These are phyloP conservation scores for Bellardia bayeri DNA, from an alignment of 2,888 invertebrate species.

Conservation along the genomic window DNA sequence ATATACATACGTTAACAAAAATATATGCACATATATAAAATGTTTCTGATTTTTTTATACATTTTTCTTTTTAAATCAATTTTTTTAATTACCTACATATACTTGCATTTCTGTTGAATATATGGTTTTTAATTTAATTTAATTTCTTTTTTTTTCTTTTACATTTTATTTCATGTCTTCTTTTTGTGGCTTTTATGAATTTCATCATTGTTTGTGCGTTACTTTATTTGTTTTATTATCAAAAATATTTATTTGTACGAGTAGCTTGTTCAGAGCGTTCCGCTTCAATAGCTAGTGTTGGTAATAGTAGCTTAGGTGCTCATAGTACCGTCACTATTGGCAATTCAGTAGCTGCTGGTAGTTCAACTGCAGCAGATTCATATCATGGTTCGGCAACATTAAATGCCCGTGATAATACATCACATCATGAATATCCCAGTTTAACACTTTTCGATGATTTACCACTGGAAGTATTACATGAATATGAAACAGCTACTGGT, in stretches of 20 bases:
- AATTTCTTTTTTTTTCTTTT: conserved; percentile 58
- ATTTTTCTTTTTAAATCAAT: conserved; percentile 26
- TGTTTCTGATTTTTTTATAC: conserved; percentile 64
- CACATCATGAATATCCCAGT: conserved; percentile 85
- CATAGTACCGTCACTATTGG: conserved; percentile 82
- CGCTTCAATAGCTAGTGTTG: conserved; percentile 83
- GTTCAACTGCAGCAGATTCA: conserved; percentile 73
- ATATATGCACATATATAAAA: background rate
- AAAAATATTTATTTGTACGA: conserved; percentile 57
- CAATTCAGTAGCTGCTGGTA: conserved; percentile 74
- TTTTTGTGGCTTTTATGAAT: conserved; percentile 57
- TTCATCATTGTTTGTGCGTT: conserved; percentile 48
- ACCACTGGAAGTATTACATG: conserved; percentile 83
- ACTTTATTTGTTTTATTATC: conserved; percentile 24
- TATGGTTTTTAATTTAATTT: conserved; percentile 65
- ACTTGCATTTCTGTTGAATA: conserved; percentile 20
- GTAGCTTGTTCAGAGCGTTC: conserved; percentile 84
- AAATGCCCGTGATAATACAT: conserved; percentile 81
- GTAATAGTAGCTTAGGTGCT: conserved; percentile 83
- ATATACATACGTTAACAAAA: background rate
- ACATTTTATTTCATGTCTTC: conserved; percentile 70
- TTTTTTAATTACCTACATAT: background rate
- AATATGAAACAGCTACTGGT: conserved; percentile 82
- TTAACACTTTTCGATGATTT: conserved; percentile 84
- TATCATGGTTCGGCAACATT: conserved; percentile 72